These are phyloP conservation scores for Rhagonycha fulva DNA, from an alignment of 2,888 invertebrate species.

Conservation along the genomic window DNA sequence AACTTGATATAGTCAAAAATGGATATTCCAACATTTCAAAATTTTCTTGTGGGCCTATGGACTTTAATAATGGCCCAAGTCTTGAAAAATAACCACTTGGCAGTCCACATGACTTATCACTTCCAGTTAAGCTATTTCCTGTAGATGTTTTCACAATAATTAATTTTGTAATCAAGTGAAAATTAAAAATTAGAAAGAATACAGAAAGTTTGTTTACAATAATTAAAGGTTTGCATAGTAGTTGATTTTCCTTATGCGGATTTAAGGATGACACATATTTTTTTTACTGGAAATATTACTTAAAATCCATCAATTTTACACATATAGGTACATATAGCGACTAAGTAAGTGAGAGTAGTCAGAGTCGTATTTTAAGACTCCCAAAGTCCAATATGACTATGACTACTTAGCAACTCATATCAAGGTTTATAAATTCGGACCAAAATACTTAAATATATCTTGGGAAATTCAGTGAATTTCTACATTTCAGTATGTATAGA, in stretches of 20 bases:
- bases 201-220: neutral
- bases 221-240: neutral
- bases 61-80: constrained; percentile 60
- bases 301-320: neutral
- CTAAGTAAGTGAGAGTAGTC: neutral
- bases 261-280: neutral
- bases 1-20: constrained; percentile 90
- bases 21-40: constrained; percentile 94
- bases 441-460: neutral
- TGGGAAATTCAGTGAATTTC: neutral
- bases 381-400: neutral
- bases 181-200: neutral
- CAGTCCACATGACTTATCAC: constrained; percentile 65
- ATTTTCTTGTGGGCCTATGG: constrained; percentile 74
- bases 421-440: neutral
- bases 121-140: constrained; percentile 78
- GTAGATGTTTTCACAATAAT: neutral
- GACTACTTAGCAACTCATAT: neutral
- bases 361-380: neutral
- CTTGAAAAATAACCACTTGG: constrained; percentile 62
- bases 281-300: neutral
- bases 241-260: neutral
- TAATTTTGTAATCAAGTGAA: neutral
- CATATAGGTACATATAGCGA: neutral
- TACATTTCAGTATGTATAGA: neutral